Conservation (phyloP, 92 coral and sea anemone species). For the Zoanthus solanderi region DNA sequence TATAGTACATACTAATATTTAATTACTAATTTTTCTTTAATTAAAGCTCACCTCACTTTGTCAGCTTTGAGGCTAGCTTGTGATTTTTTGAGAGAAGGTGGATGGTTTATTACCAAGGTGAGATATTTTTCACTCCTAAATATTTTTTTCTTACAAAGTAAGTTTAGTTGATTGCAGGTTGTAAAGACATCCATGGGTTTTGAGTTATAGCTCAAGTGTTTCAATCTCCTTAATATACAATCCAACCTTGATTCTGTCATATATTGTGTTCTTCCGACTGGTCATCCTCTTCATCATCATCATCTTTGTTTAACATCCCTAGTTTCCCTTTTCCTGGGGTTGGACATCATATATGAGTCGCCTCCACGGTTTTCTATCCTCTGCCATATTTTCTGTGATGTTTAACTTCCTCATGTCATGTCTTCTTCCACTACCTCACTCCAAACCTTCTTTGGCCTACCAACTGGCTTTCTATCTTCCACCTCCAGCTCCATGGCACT, state of each 20-base stretch:
- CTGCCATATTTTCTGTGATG: no score
- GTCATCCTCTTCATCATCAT: neutral
- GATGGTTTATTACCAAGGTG: conserved; percentile 99
- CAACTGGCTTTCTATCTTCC: no score
- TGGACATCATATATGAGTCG: no score
- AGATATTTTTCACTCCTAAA: neutral
- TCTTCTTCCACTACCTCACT: no score
- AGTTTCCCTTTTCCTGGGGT: no score
- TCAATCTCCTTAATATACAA: neutral
- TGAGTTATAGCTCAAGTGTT: no score
- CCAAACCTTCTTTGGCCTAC: no score
- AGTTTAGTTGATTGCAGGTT: neutral
- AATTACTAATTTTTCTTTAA: neutral
- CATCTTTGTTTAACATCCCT: no score
- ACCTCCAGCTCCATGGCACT: no score
- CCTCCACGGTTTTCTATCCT: neutral
- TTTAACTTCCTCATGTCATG: no score
- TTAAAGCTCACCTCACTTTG: conserved; percentile 85
- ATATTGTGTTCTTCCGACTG: neutral
- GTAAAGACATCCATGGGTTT: no score
- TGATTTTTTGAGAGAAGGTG: conserved; percentile 89
- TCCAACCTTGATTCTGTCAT: neutral
- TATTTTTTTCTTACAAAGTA: neutral
- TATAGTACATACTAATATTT: neutral
- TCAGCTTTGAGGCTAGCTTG: conserved; percentile 92